Evolutionary conservation across 2,797 vertebrate genomes (phyloP).

Genomic region (Sebastes matsubarae): DNA sequence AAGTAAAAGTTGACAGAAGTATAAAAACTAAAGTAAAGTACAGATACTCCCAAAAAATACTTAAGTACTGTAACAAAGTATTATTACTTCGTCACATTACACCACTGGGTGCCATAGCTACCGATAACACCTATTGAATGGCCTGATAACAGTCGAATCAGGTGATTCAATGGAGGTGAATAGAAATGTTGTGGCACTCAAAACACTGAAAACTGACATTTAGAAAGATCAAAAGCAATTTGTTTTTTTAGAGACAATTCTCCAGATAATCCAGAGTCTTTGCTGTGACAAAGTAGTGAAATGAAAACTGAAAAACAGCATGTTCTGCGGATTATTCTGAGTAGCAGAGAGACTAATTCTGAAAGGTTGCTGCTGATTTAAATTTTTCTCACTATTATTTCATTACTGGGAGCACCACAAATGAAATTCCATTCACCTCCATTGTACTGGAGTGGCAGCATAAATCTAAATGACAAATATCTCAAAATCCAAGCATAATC

Average conservation of each 20-base stretch:
- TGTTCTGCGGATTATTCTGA: background rate
- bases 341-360: background rate
- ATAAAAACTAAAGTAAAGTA: too few species aligned
- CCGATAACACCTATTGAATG: too few species aligned
- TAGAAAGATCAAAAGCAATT: background rate
- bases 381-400: background rate
- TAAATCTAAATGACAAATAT: background rate
- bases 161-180: background rate
- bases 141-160: too few species aligned
- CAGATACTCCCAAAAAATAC: too few species aligned
- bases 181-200: background rate
- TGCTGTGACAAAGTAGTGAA: background rate
- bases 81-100: too few species aligned
- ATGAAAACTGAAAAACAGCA: background rate
- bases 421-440: background rate
- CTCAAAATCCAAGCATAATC: background rate
- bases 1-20: too few species aligned
- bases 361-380: background rate
- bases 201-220: background rate
- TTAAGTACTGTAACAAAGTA: too few species aligned
- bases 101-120: too few species aligned
- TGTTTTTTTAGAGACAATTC: background rate
- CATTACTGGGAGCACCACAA: too few species aligned
- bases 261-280: background rate
- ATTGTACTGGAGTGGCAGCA: background rate